Percentiles rank a stretch among this genome's conserved stretches.
Evolutionary conservation across 1,140 invertebrate species (phyloP).

Genomic region (Heliothis subflexa): DNA sequence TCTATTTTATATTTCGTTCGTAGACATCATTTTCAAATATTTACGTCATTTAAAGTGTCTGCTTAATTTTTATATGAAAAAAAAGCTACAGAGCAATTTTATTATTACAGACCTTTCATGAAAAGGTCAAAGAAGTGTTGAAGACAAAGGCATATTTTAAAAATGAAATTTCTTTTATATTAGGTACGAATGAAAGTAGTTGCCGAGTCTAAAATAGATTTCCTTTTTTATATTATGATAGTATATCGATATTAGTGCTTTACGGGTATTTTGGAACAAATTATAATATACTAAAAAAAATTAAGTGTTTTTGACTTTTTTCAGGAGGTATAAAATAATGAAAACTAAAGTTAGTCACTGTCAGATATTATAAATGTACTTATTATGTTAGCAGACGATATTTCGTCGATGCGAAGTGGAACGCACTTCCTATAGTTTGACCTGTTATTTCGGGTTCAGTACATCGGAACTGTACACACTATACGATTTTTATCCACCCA

Average conservation of each 20-base stretch:
- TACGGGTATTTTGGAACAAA: too few species aligned
- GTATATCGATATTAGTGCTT: too few species aligned
- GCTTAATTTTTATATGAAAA: too few species aligned
- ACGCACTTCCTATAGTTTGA: slow-evolving; percentile 64
- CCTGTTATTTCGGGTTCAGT: slow-evolving; percentile 71
- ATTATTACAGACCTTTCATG: neutral
- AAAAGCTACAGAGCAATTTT: neutral
- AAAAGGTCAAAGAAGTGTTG: neutral
- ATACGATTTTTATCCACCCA: slow-evolving; percentile 41
- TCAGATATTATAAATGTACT: slow-evolving; percentile 54
- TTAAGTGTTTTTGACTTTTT: neutral
- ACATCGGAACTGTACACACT: slow-evolving; percentile 57
- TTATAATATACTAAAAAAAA: too few species aligned
- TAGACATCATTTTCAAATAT: too few species aligned
- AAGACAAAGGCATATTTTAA: neutral
- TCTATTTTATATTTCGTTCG: too few species aligned
- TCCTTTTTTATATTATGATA: too few species aligned
- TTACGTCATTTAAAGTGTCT: too few species aligned
- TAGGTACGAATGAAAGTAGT: neutral
- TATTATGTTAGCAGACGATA: slow-evolving; percentile 56
- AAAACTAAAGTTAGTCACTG: slow-evolving; percentile 60
- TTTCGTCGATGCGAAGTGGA: slow-evolving; percentile 53
- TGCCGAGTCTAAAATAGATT: too few species aligned
- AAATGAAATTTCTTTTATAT: slow-evolving; percentile 6
- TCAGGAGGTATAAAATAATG: neutral